Evolutionary conservation across 2,888 invertebrate species (phyloP).

Genomic region (Ellobium chinense): DNA sequence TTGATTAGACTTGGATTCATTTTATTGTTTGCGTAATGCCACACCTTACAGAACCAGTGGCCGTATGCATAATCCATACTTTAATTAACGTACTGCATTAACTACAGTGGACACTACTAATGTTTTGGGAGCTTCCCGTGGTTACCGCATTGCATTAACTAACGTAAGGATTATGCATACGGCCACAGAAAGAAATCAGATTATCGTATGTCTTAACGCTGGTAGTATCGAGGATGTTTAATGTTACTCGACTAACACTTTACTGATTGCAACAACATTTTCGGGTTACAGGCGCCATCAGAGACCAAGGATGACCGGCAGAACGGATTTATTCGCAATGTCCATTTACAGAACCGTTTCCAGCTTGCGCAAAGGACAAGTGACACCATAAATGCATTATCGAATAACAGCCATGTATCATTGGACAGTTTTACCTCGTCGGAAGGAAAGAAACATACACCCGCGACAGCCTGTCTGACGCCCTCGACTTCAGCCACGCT

Average conservation of each 20-base stretch:
- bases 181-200: neutral
- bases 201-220: neutral
- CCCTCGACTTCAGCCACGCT: neutral
- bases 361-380: neutral
- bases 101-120: no score
- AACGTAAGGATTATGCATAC: no score
- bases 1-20: neutral
- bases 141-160: no score
- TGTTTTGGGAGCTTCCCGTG: no score
- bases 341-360: neutral
- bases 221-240: neutral
- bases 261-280: neutral
- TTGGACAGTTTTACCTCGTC: neutral
- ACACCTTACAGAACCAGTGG: neutral
- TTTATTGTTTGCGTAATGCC: neutral
- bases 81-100: no score
- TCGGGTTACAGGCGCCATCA: neutral
- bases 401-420: neutral
- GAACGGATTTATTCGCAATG: slow-evolving; percentile 1
- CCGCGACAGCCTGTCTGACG: neutral
- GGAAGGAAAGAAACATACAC: neutral
- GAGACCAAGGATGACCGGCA: neutral
- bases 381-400: slow-evolving; percentile 2
- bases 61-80: no score
- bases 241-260: neutral